Conservation (phyloP, 1,140 invertebrate genomes). For the Rhagoletis zephyria region DNA sequence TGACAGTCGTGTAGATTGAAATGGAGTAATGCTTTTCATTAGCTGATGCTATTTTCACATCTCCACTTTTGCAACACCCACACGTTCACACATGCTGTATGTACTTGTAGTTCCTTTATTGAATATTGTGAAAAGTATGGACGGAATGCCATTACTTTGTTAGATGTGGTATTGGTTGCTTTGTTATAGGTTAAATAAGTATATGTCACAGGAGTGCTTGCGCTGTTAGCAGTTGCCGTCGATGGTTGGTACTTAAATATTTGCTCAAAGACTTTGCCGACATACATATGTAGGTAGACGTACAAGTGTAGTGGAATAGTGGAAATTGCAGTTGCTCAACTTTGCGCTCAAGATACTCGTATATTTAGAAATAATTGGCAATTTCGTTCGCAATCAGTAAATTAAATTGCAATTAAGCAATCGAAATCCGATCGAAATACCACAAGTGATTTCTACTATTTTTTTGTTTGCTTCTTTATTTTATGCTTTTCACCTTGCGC, state of each 20-base stretch:
- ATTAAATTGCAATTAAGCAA: constrained; percentile 57
- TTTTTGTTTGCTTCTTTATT: background rate
- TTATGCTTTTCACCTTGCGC: constrained; percentile 14
- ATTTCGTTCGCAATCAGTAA: constrained; percentile 54
- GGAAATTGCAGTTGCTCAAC: constrained; percentile 17
- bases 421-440: constrained; percentile 52
- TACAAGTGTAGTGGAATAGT: background rate
- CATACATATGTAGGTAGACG: background rate
- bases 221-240: background rate
- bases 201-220: background rate
- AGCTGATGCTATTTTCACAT: constrained; percentile 40
- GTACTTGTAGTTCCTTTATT: no score
- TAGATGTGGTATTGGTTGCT: background rate
- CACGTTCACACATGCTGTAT: background rate
- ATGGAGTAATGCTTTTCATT: constrained; percentile 34
- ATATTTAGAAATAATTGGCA: constrained; percentile 52
- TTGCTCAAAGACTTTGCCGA: constrained; percentile 8
- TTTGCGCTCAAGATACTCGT: constrained; percentile 34
- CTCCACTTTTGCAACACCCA: background rate
- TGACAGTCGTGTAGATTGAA: constrained; percentile 40
- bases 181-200: background rate
- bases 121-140: background rate
- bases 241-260: background rate
- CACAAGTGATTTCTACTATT: constrained; percentile 42
- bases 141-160: background rate